Evolutionary conservation across 2,888 invertebrate genomes (phyloP).

Genomic region (Ornithoptera priamus): DNA sequence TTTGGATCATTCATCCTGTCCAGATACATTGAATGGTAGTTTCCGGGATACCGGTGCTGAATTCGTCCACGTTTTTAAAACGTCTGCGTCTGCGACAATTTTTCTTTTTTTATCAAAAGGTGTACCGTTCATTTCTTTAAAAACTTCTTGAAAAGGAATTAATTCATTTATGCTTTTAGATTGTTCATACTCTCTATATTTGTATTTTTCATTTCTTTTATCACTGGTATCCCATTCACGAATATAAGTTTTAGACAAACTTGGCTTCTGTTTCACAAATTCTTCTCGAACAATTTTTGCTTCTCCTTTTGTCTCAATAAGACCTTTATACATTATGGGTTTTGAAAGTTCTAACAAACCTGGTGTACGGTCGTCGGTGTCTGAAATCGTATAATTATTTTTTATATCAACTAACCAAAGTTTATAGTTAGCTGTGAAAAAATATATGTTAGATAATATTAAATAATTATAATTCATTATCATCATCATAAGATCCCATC

Average conservation of each 20-base stretch:
- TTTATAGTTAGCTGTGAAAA: too few species aligned
- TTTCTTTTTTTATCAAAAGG: not conserved
- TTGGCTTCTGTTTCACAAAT: not conserved
- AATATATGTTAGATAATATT: too few species aligned
- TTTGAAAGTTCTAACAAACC: too few species aligned
- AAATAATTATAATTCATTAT: too few species aligned
- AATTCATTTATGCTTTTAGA: not conserved
- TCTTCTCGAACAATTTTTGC: not conserved
- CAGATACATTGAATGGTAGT: not conserved
- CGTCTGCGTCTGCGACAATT: not conserved
- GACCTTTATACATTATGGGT: not conserved
- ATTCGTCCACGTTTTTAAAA: not conserved
- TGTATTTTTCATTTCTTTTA: not conserved
- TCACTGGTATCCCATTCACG: not conserved
- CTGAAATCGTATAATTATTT: too few species aligned
- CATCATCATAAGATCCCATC: too few species aligned
- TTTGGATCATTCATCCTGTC: constrained; percentile 1
- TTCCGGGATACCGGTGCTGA: not conserved
- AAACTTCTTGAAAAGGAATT: not conserved
- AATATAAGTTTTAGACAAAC: not conserved
- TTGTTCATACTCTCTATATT: not conserved
- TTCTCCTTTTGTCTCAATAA: not conserved
- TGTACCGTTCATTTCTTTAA: not conserved
- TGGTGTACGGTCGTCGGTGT: too few species aligned
- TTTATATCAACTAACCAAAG: too few species aligned